These are phyloP conservation scores for Lagocephalus sceleratus DNA, from an alignment of 2,797 vertebrate genomes.

Conservation along the genomic window DNA sequence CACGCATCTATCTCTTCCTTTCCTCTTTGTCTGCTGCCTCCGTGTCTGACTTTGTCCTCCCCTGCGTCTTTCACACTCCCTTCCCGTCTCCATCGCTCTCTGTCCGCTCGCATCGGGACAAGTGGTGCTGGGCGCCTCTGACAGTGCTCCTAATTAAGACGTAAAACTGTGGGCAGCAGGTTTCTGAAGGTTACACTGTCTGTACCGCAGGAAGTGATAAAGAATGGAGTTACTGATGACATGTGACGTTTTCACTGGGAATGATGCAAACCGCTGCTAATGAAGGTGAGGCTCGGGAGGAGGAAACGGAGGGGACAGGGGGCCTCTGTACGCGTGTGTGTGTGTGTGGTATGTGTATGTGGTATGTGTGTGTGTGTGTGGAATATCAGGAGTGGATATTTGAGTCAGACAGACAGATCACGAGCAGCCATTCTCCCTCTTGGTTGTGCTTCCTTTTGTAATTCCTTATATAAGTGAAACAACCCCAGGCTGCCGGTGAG, in stretches of 20 bases:
- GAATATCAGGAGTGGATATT: constrained; percentile 48
- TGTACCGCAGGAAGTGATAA: constrained; percentile 69
- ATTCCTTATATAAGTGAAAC: no score
- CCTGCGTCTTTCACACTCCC: constrained; percentile 58
- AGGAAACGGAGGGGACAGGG: constrained; percentile 41
- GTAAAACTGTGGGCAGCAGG: constrained; percentile 74
- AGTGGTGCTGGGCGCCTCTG: constrained; percentile 39
- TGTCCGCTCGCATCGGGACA: constrained; percentile 61
- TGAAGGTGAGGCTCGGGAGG: constrained; percentile 59
- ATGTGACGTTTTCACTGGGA: constrained; percentile 73
- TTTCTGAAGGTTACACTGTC: constrained; percentile 77
- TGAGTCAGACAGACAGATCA: constrained; percentile 56
- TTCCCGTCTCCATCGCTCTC: constrained; percentile 52
- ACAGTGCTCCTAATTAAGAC: constrained; percentile 76
- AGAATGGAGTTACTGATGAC: constrained; percentile 76
- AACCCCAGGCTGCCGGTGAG: no score
- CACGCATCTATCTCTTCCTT: constrained; percentile 18
- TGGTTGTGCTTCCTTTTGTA: no score
- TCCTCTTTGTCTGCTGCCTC: constrained; percentile 39
- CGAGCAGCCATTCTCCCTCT: constrained; percentile 27
- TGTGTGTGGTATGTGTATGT: constrained; percentile 17
- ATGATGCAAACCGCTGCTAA: constrained; percentile 77
- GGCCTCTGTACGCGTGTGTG: constrained; percentile 31
- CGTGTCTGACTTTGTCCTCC: constrained; percentile 50
- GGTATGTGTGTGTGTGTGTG: constrained; percentile 23